Base-by-base conservation (phyloP, 2,113 vertebrate genomes). In the Atrichornis clamosus region DNA sequence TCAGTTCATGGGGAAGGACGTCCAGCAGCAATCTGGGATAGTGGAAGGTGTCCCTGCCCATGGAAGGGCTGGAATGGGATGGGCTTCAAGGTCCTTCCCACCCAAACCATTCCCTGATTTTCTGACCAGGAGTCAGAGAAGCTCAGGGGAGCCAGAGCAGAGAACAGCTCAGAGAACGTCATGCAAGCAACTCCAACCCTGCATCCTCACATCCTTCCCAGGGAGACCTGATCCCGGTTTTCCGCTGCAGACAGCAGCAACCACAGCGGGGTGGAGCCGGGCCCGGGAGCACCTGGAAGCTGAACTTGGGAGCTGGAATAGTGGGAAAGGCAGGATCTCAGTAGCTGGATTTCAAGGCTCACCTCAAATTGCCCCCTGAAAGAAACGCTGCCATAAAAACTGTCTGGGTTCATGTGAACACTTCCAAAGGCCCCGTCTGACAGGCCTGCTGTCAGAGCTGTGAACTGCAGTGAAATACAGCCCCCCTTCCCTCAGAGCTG, bases 391-490 rank as follows among this genome's bases (percentile, higher is more conserved):
- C 87, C 68, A 69, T 62, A 86, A 89, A 89, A 90, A 37, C 88
- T 53, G 85, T 82, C 93, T 92, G 83, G 88, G 91, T 58, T 86
- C 72, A n/a, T 58, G 64, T 92, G 84, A 92, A 80, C 91, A 83
- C 89, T 86, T 78, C 70, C 65, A 78, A 86, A 65, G 86, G 91
- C 72, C 30, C 2, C 65, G 87, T 64, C 87, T 92, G 93, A 95
- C 93, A 95, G 93, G 83, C 80, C 44, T 73, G 91, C 82, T 95
- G 94, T 85, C 91, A 72, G 75, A 86, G 69, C 68, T 72, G 82
- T 68, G 91, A 93, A 83, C 60, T 75, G 81, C 96, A 88, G 89
- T n/a, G n/a, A n/a, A n/a, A n/a, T n/a, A n/a, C n/a, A n/a, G 85
- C 67, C 93, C 83, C 72, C 60, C 49, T 67, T 81, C 41, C 89